Evolutionary conservation across 2,797 vertebrate species (phyloP).

Genomic region (Myiotriccus ornatus): DNA sequence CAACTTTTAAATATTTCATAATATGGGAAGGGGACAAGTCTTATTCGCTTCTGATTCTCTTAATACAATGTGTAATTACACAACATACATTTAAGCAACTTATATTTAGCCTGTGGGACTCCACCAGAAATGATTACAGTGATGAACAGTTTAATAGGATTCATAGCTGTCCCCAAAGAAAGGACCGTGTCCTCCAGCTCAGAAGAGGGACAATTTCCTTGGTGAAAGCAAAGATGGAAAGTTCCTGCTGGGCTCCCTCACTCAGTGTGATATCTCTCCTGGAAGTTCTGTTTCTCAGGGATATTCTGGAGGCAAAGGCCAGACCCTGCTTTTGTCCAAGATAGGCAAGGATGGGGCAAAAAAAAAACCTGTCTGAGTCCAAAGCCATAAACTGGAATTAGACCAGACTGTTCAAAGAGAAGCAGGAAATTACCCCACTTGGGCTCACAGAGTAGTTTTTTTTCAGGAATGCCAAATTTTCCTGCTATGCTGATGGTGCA

Average conservation of each 20-base stretch:
- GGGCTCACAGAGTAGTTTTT: neutral
- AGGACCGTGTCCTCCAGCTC: neutral
- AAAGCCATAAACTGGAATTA: neutral
- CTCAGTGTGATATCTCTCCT: neutral
- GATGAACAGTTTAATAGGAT: neutral
- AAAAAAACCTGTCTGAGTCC: accelerated
- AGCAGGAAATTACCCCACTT: neutral
- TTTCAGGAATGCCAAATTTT: neutral
- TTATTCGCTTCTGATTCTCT: neutral
- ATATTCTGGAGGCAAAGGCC: neutral
- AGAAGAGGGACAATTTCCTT: neutral
- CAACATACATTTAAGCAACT: neutral
- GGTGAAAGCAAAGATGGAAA: neutral
- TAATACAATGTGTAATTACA: neutral
- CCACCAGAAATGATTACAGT: neutral
- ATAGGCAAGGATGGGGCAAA: neutral
- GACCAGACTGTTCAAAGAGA: neutral
- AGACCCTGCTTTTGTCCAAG: neutral
- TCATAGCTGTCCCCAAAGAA: neutral
- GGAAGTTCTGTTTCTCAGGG: neutral
- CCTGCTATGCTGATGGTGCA: neutral
- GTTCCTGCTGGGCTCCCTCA: neutral
- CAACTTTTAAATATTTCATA: neutral
- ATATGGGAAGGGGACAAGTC: neutral
- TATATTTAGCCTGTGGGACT: neutral